Conservation (phyloP, 2,113 vertebrate species). For the Phoenicopterus ruber region DNA sequence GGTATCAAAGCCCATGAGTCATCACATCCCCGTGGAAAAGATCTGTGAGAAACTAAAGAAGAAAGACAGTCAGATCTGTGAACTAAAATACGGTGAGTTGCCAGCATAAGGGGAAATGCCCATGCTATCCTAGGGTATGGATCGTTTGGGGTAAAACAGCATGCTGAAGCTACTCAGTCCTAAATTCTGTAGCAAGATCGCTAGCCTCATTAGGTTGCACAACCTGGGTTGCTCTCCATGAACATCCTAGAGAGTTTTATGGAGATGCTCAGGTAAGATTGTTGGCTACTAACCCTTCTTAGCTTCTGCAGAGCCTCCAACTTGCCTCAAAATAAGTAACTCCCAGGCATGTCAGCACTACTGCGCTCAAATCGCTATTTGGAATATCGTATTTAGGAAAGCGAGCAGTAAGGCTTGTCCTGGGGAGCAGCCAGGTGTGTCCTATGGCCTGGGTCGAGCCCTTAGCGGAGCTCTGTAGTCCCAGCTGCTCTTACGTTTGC, state of each 20-base stretch:
- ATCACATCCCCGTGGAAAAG: conserved; percentile 92
- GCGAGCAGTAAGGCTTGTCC: background rate
- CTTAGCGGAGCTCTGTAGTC: background rate
- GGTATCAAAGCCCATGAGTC: conserved; percentile 91
- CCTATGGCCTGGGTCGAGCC: background rate
- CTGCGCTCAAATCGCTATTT: accelerated
- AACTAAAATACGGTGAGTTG: conserved; percentile 91
- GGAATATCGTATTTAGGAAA: accelerated
- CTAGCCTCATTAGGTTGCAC: background rate
- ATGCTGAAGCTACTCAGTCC: background rate
- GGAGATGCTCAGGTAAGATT: background rate
- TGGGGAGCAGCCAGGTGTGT: background rate
- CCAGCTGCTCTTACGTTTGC: background rate
- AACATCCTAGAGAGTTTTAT: background rate
- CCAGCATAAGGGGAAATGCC: background rate
- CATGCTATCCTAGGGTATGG: background rate
- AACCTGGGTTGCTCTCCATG: background rate
- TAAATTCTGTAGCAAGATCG: background rate
- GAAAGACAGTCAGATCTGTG: conserved; percentile 96
- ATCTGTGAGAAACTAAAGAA: conserved; percentile 98
- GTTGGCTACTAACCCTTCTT: background rate
- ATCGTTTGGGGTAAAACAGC: background rate
- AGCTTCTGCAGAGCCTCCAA: background rate
- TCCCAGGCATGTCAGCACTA: background rate
- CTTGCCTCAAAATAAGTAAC: background rate